Base-by-base conservation (phyloP, 2,113 vertebrate genomes). In the Dinomys branickii region DNA sequence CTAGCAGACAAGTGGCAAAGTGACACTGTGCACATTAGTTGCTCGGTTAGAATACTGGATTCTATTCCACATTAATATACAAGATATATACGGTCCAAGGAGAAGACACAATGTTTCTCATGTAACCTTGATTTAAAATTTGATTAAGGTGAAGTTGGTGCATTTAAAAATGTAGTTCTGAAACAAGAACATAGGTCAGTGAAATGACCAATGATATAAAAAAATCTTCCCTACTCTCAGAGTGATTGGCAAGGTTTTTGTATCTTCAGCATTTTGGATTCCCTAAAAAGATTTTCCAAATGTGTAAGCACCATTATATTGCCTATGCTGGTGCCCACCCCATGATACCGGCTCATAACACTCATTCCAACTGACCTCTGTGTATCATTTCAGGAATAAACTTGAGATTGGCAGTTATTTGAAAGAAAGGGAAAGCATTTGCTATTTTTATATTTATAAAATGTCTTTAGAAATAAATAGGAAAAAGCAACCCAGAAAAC, bases 261-360 rank as follows among this genome's bases (percentile, higher is more conserved):
- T 20, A 63, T 85, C 96, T 97, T 95, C 12, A 73, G 80, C 50
- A 85, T 28, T 81, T 89, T 94, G 35, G 61, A 56, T 87, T 94
- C 80, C 52, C 35, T 88, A 50, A 84, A 87, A 96, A 96, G 80
- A 92, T 83, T 93, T 50, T 63, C 2, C 44, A 77, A 80, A 91
- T 2, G 50, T 92, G 67, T 61, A 50, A 83, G 44, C 5, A 52
- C 58, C 30, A 35, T 86, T 86, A 38, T 73, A 10, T 28, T 83
- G 28, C 28, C 26, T 17, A 4, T 1, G 28, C n/a, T 71, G 58
- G n/a, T 35, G 22, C 22, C 69, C 5, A 17, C 12, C 20, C 16
- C 30, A 54, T 22, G 28, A 38, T 12, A 41, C 61, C 93, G 91
- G 54, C 41, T 93, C 78, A n/a, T 1, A 67, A 44, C 9, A 30